Evolutionary conservation across 2,797 vertebrate genomes (phyloP), one percentile per base, ranked within the genome.

Genomic region (Glossophaga mutica): DNA sequence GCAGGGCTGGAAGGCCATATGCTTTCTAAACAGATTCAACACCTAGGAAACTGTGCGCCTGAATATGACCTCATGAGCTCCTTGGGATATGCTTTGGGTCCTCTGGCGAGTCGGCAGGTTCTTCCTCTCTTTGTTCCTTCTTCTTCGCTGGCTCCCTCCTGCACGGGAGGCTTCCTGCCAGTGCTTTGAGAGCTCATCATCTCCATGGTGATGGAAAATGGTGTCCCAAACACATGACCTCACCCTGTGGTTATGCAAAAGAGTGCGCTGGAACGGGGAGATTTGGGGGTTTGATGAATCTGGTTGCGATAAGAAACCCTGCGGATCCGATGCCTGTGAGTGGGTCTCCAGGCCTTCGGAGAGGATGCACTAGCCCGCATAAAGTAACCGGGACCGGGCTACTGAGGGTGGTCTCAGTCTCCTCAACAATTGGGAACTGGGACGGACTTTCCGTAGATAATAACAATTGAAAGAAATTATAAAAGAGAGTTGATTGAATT

Each of bases 201-300:
- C 96, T 98, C 97, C 97, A 98, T 98, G 92, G 98, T 84, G 97
- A 98, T 59, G 57, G 88, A 93, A 46, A 96, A 85, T 29, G 84
- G 95, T 77, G 76, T 96, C 92, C 97, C 95, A 98, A 98, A 98
- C 96, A 97, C 37, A 97, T 98, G 95, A 39, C 34, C 37, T 98
- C 95, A 96, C 76, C 1, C 8, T 73, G 94, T 77, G 92, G 90
- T 96, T 96, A 97, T 0, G 19, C 87, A 87, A 92, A 93, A 84
- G 91, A 96, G n/a, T 1, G 55, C 29, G 48, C 46, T 65, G 79
- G 65, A 65, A n/a, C 34, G 32, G 84, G 48, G 67, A 55, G 65
- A n/a, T 65, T 71, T 59, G 50, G 93, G 44, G 86, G n/a, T 78
- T 87, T 46, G 85, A 48, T 34, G 62, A 70, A 76, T 74, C 29